Evolutionary conservation across 2,888 invertebrate species (phyloP).

Genomic region (Sinopyrophorus schimmeli): DNA sequence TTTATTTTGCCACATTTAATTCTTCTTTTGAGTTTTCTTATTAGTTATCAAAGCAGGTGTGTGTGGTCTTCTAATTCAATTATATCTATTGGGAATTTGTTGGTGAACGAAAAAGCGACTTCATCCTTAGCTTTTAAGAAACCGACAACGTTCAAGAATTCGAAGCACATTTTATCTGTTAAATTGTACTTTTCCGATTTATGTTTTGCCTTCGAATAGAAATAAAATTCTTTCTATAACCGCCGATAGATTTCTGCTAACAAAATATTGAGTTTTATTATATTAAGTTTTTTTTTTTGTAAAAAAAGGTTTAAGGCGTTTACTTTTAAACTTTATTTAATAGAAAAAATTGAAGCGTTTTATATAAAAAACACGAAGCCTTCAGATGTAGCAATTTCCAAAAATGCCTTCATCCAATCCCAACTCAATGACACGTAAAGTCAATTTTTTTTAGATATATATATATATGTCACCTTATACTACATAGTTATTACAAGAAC

Average conservation of each 20-base stretch:
- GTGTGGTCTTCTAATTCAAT: no score
- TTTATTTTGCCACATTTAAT: no score
- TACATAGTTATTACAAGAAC: conserved; percentile 1
- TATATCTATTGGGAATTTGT: no score
- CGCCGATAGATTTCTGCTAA: conserved; percentile 15
- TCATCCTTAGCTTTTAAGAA: background rate
- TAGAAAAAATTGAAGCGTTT: no score
- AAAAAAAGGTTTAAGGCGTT: no score
- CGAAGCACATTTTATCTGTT: conserved; percentile 15
- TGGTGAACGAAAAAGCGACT: no score
- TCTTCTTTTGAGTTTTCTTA: no score
- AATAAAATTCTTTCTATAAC: conserved; percentile 11
- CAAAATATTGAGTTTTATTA: no score
- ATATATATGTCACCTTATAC: conserved; percentile 7
- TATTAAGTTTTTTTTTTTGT: no score
- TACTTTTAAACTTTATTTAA: no score
- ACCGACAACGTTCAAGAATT: conserved; percentile 4
- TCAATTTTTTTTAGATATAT: conserved; percentile 17
- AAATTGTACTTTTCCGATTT: conserved; percentile 18
- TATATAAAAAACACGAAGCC: no score
- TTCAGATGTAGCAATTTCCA: conserved; percentile 8
- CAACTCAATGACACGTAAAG: conserved; percentile 24
- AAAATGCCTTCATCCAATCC: conserved; percentile 31
- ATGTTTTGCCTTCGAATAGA: conserved; percentile 10
- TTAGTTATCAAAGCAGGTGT: no score